Conservation (phyloP, 2,797 vertebrate genomes). For the Chloroceryle inda region DNA sequence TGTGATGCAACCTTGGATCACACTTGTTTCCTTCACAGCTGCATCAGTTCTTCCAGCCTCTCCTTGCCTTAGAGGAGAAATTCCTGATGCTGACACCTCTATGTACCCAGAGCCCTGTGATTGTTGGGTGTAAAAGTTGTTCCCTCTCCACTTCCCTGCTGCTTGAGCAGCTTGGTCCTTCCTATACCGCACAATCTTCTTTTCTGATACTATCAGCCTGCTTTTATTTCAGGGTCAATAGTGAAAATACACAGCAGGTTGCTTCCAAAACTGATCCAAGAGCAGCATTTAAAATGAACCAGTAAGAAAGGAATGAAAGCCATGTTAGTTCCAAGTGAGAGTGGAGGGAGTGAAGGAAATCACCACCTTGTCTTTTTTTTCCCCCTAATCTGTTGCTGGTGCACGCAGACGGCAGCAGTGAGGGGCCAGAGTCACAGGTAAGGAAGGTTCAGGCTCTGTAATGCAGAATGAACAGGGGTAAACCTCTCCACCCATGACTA, state of each 20-base stretch:
- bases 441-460: background rate
- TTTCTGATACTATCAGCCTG: background rate
- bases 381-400: too few species aligned
- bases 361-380: background rate
- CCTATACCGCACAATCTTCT: background rate
- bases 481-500: fast-evolving
- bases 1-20: background rate
- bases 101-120: background rate
- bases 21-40: background rate
- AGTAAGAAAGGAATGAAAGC: background rate
- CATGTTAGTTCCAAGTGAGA: background rate
- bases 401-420: background rate
- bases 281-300: background rate
- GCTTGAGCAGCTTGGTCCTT: background rate
- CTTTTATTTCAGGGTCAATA: background rate
- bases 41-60: background rate
- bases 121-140: background rate
- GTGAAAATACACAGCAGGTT: background rate
- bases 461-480: background rate
- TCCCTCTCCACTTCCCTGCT: background rate
- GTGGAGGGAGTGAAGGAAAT: background rate
- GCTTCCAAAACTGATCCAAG: background rate
- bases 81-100: background rate
- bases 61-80: background rate
- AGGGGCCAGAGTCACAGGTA: background rate